phyloP scores from a whole-genome alignment of 2,113 vertebrate species.

The Cricetomys ansorgei region DNA sequence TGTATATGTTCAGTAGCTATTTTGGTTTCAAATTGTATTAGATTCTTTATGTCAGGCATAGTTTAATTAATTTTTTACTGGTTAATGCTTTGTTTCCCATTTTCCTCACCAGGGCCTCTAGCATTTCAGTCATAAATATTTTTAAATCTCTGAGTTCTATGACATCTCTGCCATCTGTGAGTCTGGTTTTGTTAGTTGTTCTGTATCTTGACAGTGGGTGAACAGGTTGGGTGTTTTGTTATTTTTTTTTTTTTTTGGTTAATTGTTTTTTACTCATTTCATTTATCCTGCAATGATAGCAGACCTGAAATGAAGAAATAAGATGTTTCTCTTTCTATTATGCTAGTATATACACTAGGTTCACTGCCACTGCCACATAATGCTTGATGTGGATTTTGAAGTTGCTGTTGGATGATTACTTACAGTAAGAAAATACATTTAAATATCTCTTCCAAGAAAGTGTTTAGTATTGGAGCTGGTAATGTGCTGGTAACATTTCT shows the following conservation, averaged over 20 bases:
- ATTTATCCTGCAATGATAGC: neutral
- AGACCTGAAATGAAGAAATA: neutral
- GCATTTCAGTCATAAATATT: neutral
- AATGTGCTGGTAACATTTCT: neutral
- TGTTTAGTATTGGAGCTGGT: neutral
- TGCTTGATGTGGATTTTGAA: neutral
- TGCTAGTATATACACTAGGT: too few species aligned
- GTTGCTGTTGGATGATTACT: neutral
- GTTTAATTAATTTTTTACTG: neutral
- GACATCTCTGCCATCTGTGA: neutral
- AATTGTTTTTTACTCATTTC: neutral
- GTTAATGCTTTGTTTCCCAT: neutral
- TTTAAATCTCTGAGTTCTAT: neutral
- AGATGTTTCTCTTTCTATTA: neutral
- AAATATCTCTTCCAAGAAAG: neutral
- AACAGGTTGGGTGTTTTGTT: neutral
- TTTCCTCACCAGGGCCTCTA: neutral
- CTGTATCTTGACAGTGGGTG: neutral
- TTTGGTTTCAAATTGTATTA: neutral
- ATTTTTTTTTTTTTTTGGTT: too few species aligned
- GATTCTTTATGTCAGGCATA: neutral
- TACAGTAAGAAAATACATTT: neutral
- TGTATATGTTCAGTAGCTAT: neutral
- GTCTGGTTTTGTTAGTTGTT: neutral
- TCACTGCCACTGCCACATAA: too few species aligned